Evolutionary conservation across 2,113 vertebrate species (phyloP), one percentile per base, ranked within the genome.

Genomic region (Astatotilapia flaviijosephi): DNA sequence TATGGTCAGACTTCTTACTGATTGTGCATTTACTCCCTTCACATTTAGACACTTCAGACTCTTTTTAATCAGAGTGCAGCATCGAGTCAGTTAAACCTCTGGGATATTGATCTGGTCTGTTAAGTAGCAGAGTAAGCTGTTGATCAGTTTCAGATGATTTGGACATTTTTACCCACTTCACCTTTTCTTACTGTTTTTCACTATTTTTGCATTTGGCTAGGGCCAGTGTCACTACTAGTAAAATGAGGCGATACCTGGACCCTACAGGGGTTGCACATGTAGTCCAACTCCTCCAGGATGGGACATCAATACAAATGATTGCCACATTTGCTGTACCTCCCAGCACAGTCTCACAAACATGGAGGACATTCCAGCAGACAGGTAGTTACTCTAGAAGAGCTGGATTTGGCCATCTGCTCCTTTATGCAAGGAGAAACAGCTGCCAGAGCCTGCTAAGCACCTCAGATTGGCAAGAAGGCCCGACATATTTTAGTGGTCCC

Each of bases 151-250:
- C 58, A 62, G 58, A 35, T 62, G 9, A 2, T 35, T 62, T 62
- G 58, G 0, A 62, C 31, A 62, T 19, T 62, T 35, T 62, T 62
- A 35, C 31, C 58, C 0, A 62, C 31, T 62, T 35, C 58, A 62
- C 17, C 58, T 62, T n/a, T 35, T 37, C 60, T 21, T 6, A 65
- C 33, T 65, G 33, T 65, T 65, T 65, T 65, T 65, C 60, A 65
- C 19, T 37, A 62, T 8, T 65, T 37, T 65, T 37, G 60, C 33
- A 21, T 65, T 65, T 21, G 33, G 33, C 60, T 21, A 13, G 60
- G 33, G 0, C 37, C 19, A 65, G 6, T 37, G 60, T 37, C 19
- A 37, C 60, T 65, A 65, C 60, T 65, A 6, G 60, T 65, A 65
- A 65, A 37, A 65, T 37, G 33, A 65, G 33, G 60, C 0, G 1